Conservation (phyloP, 2,113 vertebrate species). For the Salvelinus namaycush region DNA sequence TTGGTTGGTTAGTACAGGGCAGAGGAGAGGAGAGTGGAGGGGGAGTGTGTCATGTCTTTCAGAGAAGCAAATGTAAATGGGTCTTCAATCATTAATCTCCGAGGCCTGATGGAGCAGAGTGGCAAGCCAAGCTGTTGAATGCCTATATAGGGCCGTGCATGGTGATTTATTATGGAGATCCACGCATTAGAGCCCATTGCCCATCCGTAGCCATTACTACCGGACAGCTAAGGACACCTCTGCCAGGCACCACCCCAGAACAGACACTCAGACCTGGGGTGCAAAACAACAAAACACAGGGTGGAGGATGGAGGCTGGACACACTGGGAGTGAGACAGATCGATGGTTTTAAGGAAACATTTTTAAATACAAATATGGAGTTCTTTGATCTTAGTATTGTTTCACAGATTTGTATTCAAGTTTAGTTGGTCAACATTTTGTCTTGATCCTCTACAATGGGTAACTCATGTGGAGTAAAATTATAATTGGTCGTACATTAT, state of each 20-base stretch:
- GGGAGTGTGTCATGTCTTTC: neutral
- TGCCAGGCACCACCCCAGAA: slow-evolving; percentile 21
- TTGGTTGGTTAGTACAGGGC: neutral
- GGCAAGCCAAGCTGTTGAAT: slow-evolving; percentile 68
- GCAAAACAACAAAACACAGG: too few relatives aligned
- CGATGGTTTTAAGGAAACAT: neutral
- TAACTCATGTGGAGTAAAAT: too few relatives aligned
- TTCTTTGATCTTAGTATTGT: neutral
- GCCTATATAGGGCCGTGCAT: slow-evolving; percentile 61
- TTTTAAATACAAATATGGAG: neutral
- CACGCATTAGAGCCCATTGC: slow-evolving; percentile 57
- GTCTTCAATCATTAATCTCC: slow-evolving; percentile 73
- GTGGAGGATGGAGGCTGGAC: neutral
- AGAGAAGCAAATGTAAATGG: slow-evolving; percentile 63
- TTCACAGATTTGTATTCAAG: too few relatives aligned
- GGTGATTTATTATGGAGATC: slow-evolving; percentile 71
- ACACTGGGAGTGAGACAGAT: neutral
- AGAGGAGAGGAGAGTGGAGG: neutral
- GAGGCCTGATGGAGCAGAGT: slow-evolving; percentile 54
- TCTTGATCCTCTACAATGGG: too few relatives aligned
- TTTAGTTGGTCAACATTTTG: too few relatives aligned
- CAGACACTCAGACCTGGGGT: slow-evolving; percentile 15
- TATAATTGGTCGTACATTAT: too few relatives aligned
- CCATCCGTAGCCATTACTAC: slow-evolving; percentile 62
- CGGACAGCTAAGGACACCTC: slow-evolving; percentile 71